phyloP scores from a whole-genome alignment of 2,797 vertebrate genomes.

The Carduelis carduelis region DNA sequence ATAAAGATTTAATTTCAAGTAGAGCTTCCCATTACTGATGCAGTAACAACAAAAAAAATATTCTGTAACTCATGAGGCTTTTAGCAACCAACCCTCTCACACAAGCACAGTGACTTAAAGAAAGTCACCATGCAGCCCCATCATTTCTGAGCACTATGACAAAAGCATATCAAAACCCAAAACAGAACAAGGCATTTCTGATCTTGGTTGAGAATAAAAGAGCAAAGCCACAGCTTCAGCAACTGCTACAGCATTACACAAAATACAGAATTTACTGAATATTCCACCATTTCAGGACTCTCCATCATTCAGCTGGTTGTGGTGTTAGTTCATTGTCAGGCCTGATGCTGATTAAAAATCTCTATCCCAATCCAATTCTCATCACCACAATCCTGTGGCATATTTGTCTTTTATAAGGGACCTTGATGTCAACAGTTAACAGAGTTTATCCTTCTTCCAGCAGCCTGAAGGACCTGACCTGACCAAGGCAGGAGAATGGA shows the following conservation, averaged over 20 bases:
- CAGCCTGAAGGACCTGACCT: neutral
- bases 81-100: neutral
- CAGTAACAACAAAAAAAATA: neutral
- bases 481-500: neutral
- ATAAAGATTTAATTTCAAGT: neutral
- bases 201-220: neutral
- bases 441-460: neutral
- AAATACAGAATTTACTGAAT: neutral
- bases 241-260: neutral
- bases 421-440: conserved; percentile 3
- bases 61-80: neutral
- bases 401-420: neutral
- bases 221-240: neutral
- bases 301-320: neutral
- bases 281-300: neutral
- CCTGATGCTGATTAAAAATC: conserved; percentile 41
- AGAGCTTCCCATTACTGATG: neutral
- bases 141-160: neutral
- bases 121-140: neutral
- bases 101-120: neutral
- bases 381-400: neutral
- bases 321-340: neutral
- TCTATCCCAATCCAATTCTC: neutral
- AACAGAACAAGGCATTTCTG: neutral
- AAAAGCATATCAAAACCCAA: neutral